Evolutionary conservation across 2,888 invertebrate genomes (phyloP).

Genomic region (Cotesia congregata): DNA sequence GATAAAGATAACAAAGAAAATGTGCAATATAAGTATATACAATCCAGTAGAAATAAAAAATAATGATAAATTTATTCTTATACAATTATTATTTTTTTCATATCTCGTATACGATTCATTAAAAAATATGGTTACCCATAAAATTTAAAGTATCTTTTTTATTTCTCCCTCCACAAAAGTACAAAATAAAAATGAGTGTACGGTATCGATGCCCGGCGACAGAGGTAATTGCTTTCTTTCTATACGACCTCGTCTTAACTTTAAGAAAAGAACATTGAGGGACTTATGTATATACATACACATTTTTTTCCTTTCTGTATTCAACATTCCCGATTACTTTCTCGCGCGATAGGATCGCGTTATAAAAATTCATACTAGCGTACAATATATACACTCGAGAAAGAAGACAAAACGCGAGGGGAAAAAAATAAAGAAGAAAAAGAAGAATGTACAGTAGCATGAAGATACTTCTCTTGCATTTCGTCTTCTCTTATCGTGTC

Average conservation of each 20-base stretch:
- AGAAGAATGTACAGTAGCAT: constrained; percentile 18
- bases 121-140: constrained; percentile 39
- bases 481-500: constrained; percentile 60
- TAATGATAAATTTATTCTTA: constrained; percentile 19
- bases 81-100: constrained; percentile 33
- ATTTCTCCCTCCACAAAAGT: constrained; percentile 11
- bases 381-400: constrained; percentile 11
- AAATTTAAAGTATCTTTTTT: constrained; percentile 31
- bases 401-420: neutral
- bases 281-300: neutral
- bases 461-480: constrained; percentile 54
- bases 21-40: constrained; percentile 3
- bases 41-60: neutral
- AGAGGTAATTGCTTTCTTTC: constrained; percentile 47
- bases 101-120: constrained; percentile 39
- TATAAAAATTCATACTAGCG: constrained; percentile 67
- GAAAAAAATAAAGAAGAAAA: neutral
- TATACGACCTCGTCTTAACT: constrained; percentile 43
- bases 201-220: constrained; percentile 41
- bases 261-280: constrained; percentile 39
- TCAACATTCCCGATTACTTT: constrained; percentile 49
- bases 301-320: constrained; percentile 41
- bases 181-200: constrained; percentile 14
- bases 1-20: constrained; percentile 4
- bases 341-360: constrained; percentile 60